Evolutionary conservation across 1,140 invertebrate species (phyloP).

Genomic region (Drosophila nigromelanica): DNA sequence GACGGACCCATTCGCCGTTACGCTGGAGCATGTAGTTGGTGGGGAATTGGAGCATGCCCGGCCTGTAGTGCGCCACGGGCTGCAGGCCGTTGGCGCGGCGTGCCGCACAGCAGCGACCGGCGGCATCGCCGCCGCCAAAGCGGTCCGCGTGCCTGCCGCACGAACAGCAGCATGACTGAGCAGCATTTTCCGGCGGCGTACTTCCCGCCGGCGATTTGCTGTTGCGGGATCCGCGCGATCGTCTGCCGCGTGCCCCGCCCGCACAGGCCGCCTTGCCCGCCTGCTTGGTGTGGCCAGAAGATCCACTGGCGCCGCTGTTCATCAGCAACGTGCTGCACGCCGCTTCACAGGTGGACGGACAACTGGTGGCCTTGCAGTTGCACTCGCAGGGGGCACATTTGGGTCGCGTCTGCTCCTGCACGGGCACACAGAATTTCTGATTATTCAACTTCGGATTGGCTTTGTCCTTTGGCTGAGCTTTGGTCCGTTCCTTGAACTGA

Average conservation of each 20-base stretch:
- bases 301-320: too few relatives aligned
- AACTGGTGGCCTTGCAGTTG: too few relatives aligned
- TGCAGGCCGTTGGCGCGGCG: constrained; percentile 7
- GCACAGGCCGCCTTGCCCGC: too few relatives aligned
- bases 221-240: too few relatives aligned
- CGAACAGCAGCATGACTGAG: background rate
- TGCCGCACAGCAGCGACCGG: background rate
- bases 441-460: background rate
- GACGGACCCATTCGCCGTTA: constrained; percentile 36
- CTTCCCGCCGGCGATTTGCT: too few relatives aligned
- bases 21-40: constrained; percentile 17
- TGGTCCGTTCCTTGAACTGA: background rate
- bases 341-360: too few relatives aligned
- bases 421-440: background rate
- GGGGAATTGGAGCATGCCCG: constrained; percentile 43
- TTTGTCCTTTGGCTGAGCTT: background rate
- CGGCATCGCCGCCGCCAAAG: constrained; percentile 2
- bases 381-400: too few relatives aligned
- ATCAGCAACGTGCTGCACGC: too few relatives aligned
- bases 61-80: constrained; percentile 50
- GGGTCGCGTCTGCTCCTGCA: too few relatives aligned
- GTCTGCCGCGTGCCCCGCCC: too few relatives aligned
- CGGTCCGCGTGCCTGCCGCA: background rate
- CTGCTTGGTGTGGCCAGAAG: too few relatives aligned
- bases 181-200: too few relatives aligned